A percentile compares a stretch with the other conserved stretches of the same genome.
Evolutionary conservation across 1,140 invertebrate species (phyloP).

Genomic region (Zaprionus kolodkinae): DNA sequence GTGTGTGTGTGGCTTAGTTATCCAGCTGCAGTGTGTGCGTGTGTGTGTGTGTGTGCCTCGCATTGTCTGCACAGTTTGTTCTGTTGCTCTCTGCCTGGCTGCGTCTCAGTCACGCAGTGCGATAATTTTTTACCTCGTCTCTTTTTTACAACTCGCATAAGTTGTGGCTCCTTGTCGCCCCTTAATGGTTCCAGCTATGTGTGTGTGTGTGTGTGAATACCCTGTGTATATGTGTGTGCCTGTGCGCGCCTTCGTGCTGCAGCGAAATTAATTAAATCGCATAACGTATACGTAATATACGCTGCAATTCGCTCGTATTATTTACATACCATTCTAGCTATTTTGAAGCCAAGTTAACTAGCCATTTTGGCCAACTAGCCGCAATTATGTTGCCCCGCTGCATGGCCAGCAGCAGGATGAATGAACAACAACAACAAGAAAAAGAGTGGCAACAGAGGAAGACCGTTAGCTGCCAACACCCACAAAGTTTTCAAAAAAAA

Average conservation of each 20-base stretch:
- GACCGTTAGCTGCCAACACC: neutral
- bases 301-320: neutral
- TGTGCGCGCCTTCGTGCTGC: neutral
- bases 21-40: constrained; percentile 26
- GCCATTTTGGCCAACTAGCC: constrained; percentile 4
- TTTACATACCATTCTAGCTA: constrained; percentile 7
- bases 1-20: neutral
- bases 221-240: neutral
- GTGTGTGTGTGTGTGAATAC: neutral
- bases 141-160: constrained; percentile 31
- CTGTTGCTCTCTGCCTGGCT: constrained; percentile 34
- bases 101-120: constrained; percentile 47
- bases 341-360: constrained; percentile 17
- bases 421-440: neutral
- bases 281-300: neutral
- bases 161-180: constrained; percentile 22
- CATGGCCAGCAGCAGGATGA: constrained; percentile 6
- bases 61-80: constrained; percentile 46
- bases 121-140: constrained; percentile 38
- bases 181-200: neutral
- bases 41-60: constrained; percentile 5
- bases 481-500: constrained; percentile 52
- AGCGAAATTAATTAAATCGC: constrained; percentile 20
- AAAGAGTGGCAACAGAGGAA: neutral
- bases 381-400: constrained; percentile 11